Base-by-base conservation (phyloP, 2,888 invertebrate species). In the Pyrgus malvae region DNA sequence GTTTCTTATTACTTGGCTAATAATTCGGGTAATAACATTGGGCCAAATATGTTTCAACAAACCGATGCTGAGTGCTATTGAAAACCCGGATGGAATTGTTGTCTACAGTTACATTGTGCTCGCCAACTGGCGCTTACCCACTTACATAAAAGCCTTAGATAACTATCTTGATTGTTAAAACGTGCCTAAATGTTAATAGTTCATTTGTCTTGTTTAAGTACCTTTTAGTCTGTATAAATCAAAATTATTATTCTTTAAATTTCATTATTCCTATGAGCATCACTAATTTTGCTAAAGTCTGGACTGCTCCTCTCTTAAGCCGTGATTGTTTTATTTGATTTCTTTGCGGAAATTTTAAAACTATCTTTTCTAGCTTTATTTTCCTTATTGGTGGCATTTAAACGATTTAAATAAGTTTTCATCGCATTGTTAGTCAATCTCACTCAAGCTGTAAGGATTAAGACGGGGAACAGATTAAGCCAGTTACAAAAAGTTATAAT, bases 1-100 rank as follows among this genome's bases (percentile, higher is more conserved):
- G 78, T 80, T 83, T 83, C 79, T 80, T 82, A 84, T 83, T 83
- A 80, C 81, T 80, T 78, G 73, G 75, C 70, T 74, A 76, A 76
- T 83, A 77, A 83, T 80, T 80, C 73, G 68, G 70, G 69, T 74
- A 70, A 80, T 82, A 78, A 77, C 66, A 59, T 61, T 35, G 40
- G 21, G 11, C 53, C 40, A 31, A 54, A 54, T 45, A 53, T 45
- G 45, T 54, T 54, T 45, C 54, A 46, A 54, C 54, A 46, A 31
- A 23, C 33, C 35, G 31, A 46, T 54, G 38, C 33, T 46, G 40
- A 54, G 25, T 33, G 46, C 46, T 46, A 40, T 46, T 46, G 44
- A 45, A 53, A 37, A 51, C 35, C 37, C 38, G 27, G 44, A 44
- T 53, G 21, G 51, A 27, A 53, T 27, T 53, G 48, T 48, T 25